Evolutionary conservation across 2,113 vertebrate species (phyloP).

Genomic region (Neogale vison): DNA sequence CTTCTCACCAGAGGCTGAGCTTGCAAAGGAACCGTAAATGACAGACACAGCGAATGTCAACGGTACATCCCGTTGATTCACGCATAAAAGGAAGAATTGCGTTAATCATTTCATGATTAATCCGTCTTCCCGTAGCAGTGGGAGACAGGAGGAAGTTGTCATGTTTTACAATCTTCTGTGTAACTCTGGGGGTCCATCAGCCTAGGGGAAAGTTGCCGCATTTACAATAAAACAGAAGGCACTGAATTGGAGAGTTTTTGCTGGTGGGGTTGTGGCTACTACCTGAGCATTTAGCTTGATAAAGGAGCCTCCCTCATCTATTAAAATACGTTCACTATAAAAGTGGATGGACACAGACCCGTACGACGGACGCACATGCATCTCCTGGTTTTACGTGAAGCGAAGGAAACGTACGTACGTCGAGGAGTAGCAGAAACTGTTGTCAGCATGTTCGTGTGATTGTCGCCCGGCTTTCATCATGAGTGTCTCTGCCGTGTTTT

Average conservation of each 20-base stretch:
- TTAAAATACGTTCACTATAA: neutral
- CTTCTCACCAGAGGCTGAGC: neutral
- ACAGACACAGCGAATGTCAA: neutral
- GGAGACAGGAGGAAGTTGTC: neutral
- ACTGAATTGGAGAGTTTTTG: neutral
- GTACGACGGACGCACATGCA: too few relatives aligned
- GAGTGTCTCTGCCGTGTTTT: too few relatives aligned
- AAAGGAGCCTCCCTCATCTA: neutral
- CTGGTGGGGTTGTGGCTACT: neutral
- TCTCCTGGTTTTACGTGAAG: neutral
- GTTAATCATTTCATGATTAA: neutral
- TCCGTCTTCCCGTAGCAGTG: neutral
- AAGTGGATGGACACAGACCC: neutral
- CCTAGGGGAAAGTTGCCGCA: neutral
- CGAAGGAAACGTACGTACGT: neutral
- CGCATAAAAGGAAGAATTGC: neutral
- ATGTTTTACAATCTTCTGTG: neutral
- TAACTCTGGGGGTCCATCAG: neutral
- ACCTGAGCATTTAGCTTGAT: neutral
- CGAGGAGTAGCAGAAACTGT: neutral
- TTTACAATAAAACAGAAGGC: neutral
- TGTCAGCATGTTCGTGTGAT: accelerated
- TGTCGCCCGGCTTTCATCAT: neutral
- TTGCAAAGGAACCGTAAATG: neutral
- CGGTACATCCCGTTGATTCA: neutral